Evolutionary conservation across 2,888 invertebrate genomes (phyloP).

Genomic region (Apodemia hepburni): DNA sequence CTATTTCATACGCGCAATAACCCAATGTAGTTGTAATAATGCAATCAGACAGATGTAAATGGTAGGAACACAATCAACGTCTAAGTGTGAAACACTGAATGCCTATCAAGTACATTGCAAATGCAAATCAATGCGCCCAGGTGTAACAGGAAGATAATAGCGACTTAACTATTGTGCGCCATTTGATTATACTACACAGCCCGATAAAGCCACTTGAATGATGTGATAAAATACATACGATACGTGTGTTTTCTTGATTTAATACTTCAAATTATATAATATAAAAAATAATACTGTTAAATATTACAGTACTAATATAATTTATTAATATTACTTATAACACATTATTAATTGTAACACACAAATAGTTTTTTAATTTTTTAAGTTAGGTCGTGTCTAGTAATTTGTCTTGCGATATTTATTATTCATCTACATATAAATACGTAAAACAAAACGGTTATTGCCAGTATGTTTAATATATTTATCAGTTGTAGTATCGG

Average conservation of each 20-base stretch:
- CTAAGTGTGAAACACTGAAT: slow-evolving; percentile 44
- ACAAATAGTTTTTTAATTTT: no score
- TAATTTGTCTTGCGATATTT: no score
- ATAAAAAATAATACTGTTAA: no score
- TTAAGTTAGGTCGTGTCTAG: no score
- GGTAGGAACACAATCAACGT: slow-evolving; percentile 42
- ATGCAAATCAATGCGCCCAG: slow-evolving; percentile 59
- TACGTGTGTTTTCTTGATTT: neutral
- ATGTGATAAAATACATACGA: neutral
- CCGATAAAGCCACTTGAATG: slow-evolving; percentile 7
- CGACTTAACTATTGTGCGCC: slow-evolving; percentile 40
- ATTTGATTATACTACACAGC: slow-evolving; percentile 33
- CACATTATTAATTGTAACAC: no score
- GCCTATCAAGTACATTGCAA: slow-evolving; percentile 53
- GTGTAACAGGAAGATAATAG: slow-evolving; percentile 57
- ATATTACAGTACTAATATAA: no score
- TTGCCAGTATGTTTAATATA: no score
- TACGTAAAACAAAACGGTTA: no score
- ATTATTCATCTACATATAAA: no score
- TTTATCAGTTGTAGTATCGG: no score
- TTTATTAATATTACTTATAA: no score
- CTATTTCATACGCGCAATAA: slow-evolving; percentile 19
- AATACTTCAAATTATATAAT: neutral
- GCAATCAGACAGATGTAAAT: slow-evolving; percentile 41
- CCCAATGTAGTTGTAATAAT: neutral